phyloP scores from a whole-genome alignment of 2,888 invertebrate species.

The Flexamia atlantica region DNA sequence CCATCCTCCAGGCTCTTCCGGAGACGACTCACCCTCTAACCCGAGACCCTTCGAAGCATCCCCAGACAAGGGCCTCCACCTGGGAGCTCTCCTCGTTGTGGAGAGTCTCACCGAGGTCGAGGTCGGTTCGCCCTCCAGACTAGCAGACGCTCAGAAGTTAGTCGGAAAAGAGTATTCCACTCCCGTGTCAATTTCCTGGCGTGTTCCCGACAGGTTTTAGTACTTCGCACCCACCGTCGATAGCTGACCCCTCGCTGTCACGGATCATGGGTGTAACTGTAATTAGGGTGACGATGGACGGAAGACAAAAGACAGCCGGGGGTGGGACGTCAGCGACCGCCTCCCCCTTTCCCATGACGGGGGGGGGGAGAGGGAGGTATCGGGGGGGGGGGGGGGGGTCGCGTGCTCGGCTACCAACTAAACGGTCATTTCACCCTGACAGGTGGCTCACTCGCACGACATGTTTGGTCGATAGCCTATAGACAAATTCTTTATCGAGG shows the following conservation, averaged over 20 bases:
- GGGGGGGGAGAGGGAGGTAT: background rate
- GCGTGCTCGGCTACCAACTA: conserved; percentile 9
- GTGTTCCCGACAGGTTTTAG: background rate
- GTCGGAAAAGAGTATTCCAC: no score
- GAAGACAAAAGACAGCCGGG: background rate
- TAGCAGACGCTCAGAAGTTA: no score
- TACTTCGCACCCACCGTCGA: background rate
- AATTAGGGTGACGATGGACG: conserved; percentile 11
- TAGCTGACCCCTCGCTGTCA: background rate
- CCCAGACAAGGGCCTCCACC: no score
- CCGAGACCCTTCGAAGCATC: no score
- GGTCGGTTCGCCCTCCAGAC: no score
- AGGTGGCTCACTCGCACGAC: conserved; percentile 47
- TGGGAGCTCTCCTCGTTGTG: no score
- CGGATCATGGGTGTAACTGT: background rate
- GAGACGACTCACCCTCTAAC: no score
- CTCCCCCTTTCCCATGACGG: background rate
- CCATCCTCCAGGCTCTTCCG: no score
- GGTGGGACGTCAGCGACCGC: background rate
- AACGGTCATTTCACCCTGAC: conserved; percentile 52
- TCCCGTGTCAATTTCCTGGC: no score
- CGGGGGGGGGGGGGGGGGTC: no score
- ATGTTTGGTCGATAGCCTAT: conserved; percentile 56
- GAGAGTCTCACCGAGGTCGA: no score
- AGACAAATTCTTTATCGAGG: conserved; percentile 51